Percentiles rank a stretch among this genome's conserved stretches.
These are phyloP conservation scores for Bothrops alternatus DNA, from an alignment of 2,797 vertebrate genomes.

Conservation along the genomic window DNA sequence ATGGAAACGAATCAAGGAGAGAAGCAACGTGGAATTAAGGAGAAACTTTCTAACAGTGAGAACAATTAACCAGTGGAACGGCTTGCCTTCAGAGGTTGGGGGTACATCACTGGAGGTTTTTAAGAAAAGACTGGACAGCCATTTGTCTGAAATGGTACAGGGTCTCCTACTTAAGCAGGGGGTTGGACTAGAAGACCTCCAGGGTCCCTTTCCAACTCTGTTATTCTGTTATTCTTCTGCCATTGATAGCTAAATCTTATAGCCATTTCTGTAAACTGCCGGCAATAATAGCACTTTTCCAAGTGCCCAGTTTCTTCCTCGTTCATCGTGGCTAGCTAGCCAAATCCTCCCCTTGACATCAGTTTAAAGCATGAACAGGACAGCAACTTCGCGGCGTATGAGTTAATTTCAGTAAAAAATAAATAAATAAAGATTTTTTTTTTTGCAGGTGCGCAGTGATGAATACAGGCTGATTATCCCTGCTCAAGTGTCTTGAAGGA, in stretches of 20 bases:
- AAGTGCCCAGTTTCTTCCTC: background rate
- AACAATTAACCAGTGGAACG: background rate
- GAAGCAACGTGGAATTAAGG: background rate
- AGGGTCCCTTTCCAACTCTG: background rate
- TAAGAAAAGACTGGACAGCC: no score
- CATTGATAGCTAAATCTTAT: background rate
- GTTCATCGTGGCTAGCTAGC: fast-evolving
- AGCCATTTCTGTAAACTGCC: background rate
- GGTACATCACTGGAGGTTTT: no score
- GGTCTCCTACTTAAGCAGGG: background rate
- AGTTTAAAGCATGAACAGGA: background rate
- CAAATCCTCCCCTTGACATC: background rate
- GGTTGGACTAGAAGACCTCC: background rate
- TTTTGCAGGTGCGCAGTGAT: conserved; percentile 61
- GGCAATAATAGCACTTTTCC: background rate
- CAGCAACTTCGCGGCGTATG: background rate
- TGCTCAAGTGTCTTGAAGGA: conserved; percentile 36
- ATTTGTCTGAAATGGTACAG: no score
- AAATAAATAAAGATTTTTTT: background rate
- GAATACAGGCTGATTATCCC: conserved; percentile 65
- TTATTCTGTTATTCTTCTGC: background rate
- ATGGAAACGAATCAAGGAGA: background rate
- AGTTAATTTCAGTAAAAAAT: conserved; percentile 9
- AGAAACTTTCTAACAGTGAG: no score
- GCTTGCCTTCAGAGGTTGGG: no score